These are phyloP conservation scores for Tenthredo livida DNA, from an alignment of 2,888 invertebrate genomes.

Conservation along the genomic window DNA sequence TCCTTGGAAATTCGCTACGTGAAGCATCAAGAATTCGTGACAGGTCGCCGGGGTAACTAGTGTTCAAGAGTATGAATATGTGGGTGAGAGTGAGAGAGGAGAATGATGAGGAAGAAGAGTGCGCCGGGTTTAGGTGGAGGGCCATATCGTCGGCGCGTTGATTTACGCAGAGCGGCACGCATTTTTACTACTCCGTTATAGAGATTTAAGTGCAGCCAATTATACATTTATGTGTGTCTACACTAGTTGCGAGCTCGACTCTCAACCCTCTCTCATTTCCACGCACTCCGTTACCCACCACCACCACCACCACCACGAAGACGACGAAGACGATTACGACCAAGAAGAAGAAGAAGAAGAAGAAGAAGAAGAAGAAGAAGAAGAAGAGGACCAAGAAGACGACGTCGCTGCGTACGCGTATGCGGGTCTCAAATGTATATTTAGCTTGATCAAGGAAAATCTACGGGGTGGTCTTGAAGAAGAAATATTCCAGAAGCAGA, in stretches of 20 bases:
- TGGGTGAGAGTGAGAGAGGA: background rate
- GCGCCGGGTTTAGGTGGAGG: constrained; percentile 58
- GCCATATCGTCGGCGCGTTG: constrained; percentile 74
- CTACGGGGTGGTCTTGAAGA: constrained; percentile 48
- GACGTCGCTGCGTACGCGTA: background rate
- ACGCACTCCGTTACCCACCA: constrained; percentile 41
- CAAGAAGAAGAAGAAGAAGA: constrained; percentile 59
- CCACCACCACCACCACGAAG: constrained; percentile 23
- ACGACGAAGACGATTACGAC: constrained; percentile 54
- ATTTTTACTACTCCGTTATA: constrained; percentile 76
- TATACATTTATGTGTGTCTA: constrained; percentile 74
- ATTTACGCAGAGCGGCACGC: constrained; percentile 74
- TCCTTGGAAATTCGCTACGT: background rate
- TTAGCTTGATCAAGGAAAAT: constrained; percentile 47
- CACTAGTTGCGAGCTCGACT: constrained; percentile 61
- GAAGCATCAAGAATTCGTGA: background rate
- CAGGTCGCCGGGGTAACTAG: background rate
- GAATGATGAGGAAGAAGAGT: constrained; percentile 36
- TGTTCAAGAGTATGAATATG: constrained; percentile 62
- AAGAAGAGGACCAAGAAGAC: constrained; percentile 57
- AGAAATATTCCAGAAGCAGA: background rate
- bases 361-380: constrained; percentile 55
- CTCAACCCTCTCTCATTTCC: constrained; percentile 51
- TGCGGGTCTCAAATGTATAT: constrained; percentile 31
- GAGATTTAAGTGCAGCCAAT: constrained; percentile 77